A percentile compares a stretch with the other conserved stretches of the same genome.
Conservation (phyloP, 2,888 invertebrate species). For the Apotomis turbidana region DNA sequence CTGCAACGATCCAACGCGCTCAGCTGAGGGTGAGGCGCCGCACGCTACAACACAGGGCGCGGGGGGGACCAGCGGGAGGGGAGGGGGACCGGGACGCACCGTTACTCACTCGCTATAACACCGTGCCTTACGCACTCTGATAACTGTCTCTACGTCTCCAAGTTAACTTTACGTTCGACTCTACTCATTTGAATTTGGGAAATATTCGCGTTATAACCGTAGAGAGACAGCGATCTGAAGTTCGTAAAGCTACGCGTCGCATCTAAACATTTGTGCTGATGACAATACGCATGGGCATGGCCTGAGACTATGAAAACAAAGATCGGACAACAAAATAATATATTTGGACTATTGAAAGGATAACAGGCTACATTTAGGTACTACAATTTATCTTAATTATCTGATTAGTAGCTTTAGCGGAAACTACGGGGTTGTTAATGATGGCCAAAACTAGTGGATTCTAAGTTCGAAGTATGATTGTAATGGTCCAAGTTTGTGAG, state of each 20-base stretch:
- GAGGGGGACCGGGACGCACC: constrained; percentile 56
- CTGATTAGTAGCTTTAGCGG: constrained; percentile 40
- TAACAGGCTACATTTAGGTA: constrained; percentile 25
- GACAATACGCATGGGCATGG: constrained; percentile 48
- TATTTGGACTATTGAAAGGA: constrained; percentile 38
- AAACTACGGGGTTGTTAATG: constrained; percentile 27
- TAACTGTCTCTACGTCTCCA: constrained; percentile 51
- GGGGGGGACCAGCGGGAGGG: constrained; percentile 41
- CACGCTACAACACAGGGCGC: constrained; percentile 68
- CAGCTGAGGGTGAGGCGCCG: constrained; percentile 66
- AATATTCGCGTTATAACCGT: background rate
- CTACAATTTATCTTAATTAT: constrained; percentile 26
- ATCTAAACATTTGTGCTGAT: constrained; percentile 65
- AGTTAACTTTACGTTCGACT: constrained; percentile 18
- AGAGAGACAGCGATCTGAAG: constrained; percentile 59
- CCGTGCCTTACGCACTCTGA: constrained; percentile 55
- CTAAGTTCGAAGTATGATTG: constrained; percentile 1
- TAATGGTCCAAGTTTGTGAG: background rate
- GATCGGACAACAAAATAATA: constrained; percentile 49
- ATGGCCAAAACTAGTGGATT: constrained; percentile 11
- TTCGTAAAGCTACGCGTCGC: constrained; percentile 63
- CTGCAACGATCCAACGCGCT: constrained; percentile 81
- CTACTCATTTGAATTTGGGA: background rate
- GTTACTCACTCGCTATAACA: constrained; percentile 72
- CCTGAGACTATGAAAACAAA: constrained; percentile 63